Evolutionary conservation across 1,140 invertebrate genomes (phyloP).

Genomic region (Microplitis demolitor): DNA sequence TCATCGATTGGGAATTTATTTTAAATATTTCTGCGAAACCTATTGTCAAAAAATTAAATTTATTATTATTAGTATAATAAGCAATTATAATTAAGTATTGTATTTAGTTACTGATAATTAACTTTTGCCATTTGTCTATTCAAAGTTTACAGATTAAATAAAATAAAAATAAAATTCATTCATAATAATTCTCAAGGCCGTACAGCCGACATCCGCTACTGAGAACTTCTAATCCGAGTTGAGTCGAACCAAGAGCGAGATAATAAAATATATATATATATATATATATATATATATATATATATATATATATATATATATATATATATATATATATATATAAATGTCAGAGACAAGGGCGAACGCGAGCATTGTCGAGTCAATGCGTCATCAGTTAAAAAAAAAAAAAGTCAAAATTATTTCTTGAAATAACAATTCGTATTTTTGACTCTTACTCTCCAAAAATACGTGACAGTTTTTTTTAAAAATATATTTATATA

Average conservation of each 20-base stretch:
- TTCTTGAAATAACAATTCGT: background rate
- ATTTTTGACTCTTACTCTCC: background rate
- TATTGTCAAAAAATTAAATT: too few relatives aligned
- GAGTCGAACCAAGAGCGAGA: background rate
- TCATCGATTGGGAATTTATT: too few relatives aligned
- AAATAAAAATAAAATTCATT: slow-evolving; percentile 49
- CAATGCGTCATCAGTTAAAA: slow-evolving; percentile 19
- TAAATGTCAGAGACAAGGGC: slow-evolving; percentile 16
- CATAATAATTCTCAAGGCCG: slow-evolving; percentile 39
- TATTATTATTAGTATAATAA: too few relatives aligned
- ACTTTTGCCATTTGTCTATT: too few relatives aligned
- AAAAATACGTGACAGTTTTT: background rate
- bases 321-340: slow-evolving; percentile 1
- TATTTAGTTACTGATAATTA: too few relatives aligned
- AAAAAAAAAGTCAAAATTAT: background rate
- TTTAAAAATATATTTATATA: background rate
- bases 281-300: slow-evolving; percentile 1
- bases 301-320: background rate
- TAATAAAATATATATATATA: slow-evolving; percentile 1
- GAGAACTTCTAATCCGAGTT: slow-evolving; percentile 10
- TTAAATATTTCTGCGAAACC: too few relatives aligned
- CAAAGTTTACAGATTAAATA: too few relatives aligned
- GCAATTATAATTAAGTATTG: too few relatives aligned
- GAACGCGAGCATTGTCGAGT: slow-evolving; percentile 21
- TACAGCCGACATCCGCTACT: slow-evolving; percentile 3